Percentiles rank a stretch among this genome's conserved stretches.
Evolutionary conservation across 1,140 invertebrate species (phyloP).

Genomic region (Mamestra configurata): DNA sequence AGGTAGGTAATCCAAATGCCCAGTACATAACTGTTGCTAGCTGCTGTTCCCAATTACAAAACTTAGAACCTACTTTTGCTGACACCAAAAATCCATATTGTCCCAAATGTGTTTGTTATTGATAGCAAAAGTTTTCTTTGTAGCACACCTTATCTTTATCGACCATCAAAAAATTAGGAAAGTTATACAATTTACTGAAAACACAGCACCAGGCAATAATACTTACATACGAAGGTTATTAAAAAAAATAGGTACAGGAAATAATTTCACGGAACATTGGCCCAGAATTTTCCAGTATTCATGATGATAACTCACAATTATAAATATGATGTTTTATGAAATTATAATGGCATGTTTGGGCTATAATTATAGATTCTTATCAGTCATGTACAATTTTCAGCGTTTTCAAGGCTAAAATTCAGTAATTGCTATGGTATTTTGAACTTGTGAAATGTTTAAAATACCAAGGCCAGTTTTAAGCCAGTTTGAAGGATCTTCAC

Average conservation of each 20-base stretch:
- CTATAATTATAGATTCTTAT: background rate
- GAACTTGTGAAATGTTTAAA: too few species aligned
- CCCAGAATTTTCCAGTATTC: background rate
- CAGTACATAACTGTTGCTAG: too few species aligned
- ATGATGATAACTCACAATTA: too few species aligned
- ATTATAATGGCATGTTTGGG: too few species aligned
- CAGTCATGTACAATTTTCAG: background rate
- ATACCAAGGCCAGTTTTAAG: too few species aligned
- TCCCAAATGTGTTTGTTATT: background rate
- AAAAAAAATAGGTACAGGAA: conserved; percentile 20
- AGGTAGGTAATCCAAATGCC: too few species aligned
- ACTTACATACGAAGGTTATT: background rate
- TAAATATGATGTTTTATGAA: too few species aligned
- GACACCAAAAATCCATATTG: conserved; percentile 1
- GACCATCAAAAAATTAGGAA: conserved; percentile 28
- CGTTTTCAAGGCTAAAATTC: background rate
- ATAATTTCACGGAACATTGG: background rate
- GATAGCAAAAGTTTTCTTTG: conserved; percentile 1
- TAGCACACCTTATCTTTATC: background rate
- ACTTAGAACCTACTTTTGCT: background rate
- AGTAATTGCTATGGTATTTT: background rate
- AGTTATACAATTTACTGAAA: conserved; percentile 25
- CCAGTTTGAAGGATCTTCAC: too few species aligned
- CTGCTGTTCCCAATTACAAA: too few species aligned
- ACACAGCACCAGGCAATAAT: too few species aligned